Base-by-base conservation (phyloP, 2,113 vertebrate species). In the Pyrgilauda ruficollis region DNA sequence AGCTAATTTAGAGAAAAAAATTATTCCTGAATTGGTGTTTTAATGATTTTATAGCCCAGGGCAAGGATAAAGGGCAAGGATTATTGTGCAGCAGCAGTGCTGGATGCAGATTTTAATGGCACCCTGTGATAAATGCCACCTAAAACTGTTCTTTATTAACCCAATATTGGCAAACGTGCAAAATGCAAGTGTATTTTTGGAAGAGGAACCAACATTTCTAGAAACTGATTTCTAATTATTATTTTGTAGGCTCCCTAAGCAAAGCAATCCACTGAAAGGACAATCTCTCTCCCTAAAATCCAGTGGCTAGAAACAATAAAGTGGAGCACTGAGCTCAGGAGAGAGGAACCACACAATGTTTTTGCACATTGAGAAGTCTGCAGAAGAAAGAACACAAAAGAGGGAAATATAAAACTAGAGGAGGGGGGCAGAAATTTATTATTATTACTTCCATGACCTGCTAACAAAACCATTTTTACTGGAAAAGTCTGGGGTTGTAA, bases 11-110 rank as follows among this genome's bases (percentile, higher is more conserved):
- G 53, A 95, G 84, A 61, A 62, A 96, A 56, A 93, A 95, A 95
- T 87, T 66, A 97, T 96, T 96, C 96, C 91, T 94, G 75, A 96
- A 97, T 95, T 49, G 44, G 74, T 83, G 30, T 96, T 76, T 76
- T 92, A 96, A 94, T 97, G 94, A 96, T 91, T 90, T 95, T 69
- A 83, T 73, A 94, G 9, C 89, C 91, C 55, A 87, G 96, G 95
- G 96, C 92, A 92, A 81, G 73, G 96, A 58, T 56, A 97, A 97
- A 97, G 96, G 96, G 97, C 93, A 94, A 59, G 53, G 96, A 93
- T 97, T 97, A 97, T 95, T 98, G 97, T 74, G 80, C 46, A 95
- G 79, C 70, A 96, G 74, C 10, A 90, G 59, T 11, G 74, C 91
- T 87, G 90, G 85, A 67, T n/a, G 89, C 53, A 94, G 58, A 84